These are phyloP conservation scores for Rutilus rutilus DNA, from an alignment of 2,113 vertebrate species.

Conservation along the genomic window DNA sequence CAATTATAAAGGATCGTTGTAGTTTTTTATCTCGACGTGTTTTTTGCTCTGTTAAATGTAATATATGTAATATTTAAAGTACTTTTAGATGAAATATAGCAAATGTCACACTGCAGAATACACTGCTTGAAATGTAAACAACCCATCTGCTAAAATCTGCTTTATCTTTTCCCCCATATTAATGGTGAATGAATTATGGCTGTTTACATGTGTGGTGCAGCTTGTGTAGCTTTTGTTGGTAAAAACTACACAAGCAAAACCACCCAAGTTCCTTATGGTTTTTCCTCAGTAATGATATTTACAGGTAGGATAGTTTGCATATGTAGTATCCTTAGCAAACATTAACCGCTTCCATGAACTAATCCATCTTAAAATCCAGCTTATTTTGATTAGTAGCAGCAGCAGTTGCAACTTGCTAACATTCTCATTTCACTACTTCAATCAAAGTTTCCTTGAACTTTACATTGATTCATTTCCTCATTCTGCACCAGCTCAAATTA, in stretches of 20 bases:
- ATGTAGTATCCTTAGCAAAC: not conserved
- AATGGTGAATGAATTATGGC: not conserved
- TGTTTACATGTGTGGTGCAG: not conserved
- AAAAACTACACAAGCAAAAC: not conserved
- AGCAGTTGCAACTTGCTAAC: not conserved
- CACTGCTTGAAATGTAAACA: not conserved
- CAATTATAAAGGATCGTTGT: constrained; percentile 1
- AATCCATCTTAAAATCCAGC: not conserved
- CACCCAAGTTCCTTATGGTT: not conserved
- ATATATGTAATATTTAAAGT: no score
- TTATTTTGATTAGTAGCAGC: not conserved
- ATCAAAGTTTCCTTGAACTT: not conserved
- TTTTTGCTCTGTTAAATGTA: not conserved
- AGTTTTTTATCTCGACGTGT: not conserved
- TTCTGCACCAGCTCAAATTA: not conserved
- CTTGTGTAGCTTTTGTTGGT: not conserved
- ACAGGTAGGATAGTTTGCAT: not conserved
- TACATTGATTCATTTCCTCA: constrained; percentile 9
- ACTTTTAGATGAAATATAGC: not conserved
- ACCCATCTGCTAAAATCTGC: not conserved
- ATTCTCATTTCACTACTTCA: not conserved
- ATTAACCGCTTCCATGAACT: not conserved
- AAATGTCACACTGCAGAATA: not conserved
- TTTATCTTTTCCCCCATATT: not conserved
- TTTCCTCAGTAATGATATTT: not conserved